Evolutionary conservation across 2,113 vertebrate genomes (phyloP).

Genomic region (Cricetomys ansorgei): DNA sequence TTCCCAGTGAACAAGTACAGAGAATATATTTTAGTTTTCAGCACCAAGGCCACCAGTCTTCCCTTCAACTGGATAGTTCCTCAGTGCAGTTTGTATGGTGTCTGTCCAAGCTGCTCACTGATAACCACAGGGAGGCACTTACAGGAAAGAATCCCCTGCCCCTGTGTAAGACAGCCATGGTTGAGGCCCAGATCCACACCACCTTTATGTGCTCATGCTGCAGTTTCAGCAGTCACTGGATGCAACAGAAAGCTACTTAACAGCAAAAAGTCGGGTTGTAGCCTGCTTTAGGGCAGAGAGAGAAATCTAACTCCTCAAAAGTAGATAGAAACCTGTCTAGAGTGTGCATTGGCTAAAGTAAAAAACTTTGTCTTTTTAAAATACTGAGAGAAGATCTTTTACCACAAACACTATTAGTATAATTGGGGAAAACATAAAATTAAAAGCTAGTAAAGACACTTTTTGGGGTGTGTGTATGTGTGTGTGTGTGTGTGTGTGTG

Average conservation of each 20-base stretch:
- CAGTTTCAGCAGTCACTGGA: neutral
- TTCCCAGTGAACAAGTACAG: neutral
- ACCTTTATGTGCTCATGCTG: accelerated
- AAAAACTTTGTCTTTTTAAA: slow-evolving; percentile 44
- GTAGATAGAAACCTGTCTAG: neutral
- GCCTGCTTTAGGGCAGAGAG: neutral
- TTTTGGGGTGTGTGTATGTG: neutral
- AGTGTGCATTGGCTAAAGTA: neutral
- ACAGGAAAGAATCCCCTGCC: neutral
- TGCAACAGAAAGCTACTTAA: slow-evolving; percentile 73
- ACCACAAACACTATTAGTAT: neutral
- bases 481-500: neutral
- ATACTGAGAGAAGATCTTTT: neutral
- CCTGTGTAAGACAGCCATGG: neutral
- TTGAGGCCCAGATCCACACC: neutral
- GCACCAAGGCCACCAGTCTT: accelerated
- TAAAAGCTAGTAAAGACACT: slow-evolving; percentile 7
- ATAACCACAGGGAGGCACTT: neutral
- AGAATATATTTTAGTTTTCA: neutral
- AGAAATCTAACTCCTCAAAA: neutral
- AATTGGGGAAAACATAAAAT: slow-evolving; percentile 43
- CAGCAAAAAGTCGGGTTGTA: neutral
- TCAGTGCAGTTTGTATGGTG: too few relatives aligned
- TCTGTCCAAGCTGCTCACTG: accelerated
- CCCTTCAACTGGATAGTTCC: neutral